Percentiles rank a stretch among this genome's conserved stretches.
These are phyloP conservation scores for Apostichopus californicus DNA, from an alignment of 35 echinoderm and acorn worm genomes.

Conservation along the genomic window DNA sequence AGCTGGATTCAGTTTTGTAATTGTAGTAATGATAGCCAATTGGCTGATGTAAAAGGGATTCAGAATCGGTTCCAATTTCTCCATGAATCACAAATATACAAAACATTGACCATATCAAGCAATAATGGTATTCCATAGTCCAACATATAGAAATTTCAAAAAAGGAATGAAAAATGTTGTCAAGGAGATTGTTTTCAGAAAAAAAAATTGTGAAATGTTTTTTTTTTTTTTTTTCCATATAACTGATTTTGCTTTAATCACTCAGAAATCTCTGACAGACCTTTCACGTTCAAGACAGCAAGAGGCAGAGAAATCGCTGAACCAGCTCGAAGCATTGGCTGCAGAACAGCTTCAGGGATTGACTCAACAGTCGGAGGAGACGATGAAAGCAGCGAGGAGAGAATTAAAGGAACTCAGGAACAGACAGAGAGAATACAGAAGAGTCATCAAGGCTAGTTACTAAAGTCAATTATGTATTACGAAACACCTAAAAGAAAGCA, in stretches of 20 bases:
- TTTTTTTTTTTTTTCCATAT: too few species aligned
- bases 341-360: slow-evolving; percentile 58
- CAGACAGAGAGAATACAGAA: slow-evolving; percentile 21
- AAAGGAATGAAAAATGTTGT: too few species aligned
- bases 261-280: slow-evolving; percentile 43
- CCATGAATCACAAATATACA: too few species aligned
- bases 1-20: too few species aligned
- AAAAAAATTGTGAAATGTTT: too few species aligned
- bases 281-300: slow-evolving; percentile 26
- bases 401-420: slow-evolving; percentile 32
- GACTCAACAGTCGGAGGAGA: slow-evolving; percentile 40
- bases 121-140: too few species aligned
- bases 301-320: slow-evolving; percentile 54
- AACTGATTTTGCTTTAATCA: not conserved
- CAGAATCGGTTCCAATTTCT: too few species aligned
- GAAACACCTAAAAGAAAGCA: not conserved
- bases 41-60: too few species aligned
- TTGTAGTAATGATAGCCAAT: too few species aligned
- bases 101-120: too few species aligned
- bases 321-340: slow-evolving; percentile 50
- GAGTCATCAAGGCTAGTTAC: slow-evolving; percentile 33
- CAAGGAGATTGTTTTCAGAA: too few species aligned
- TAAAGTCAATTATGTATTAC: not conserved
- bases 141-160: too few species aligned
- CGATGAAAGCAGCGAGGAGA: slow-evolving; percentile 16